phyloP scores from a whole-genome alignment of 1,140 invertebrate species.

The Homalodisca vitripennis region DNA sequence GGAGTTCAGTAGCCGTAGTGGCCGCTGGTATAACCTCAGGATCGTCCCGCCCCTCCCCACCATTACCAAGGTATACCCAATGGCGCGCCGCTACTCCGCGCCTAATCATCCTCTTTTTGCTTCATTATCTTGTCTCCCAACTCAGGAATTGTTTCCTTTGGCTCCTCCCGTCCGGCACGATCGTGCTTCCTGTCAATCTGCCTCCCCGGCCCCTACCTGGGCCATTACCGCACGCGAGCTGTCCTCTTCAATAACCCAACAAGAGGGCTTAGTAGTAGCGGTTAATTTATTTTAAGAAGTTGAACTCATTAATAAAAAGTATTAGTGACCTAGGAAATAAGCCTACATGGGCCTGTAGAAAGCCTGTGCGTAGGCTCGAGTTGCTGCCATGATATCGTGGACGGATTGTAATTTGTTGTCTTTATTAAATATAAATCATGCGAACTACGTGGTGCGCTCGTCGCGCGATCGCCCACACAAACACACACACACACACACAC shows the following conservation, averaged over 20 bases:
- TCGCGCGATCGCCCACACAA: too few species aligned
- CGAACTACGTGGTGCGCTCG: too few species aligned
- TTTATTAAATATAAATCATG: too few species aligned
- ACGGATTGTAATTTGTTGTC: too few species aligned
- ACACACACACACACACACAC: too few species aligned
- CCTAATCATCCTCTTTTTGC: conserved; percentile 21
- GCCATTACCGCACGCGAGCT: not conserved
- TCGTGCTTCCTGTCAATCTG: not conserved
- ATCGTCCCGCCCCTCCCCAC: not conserved
- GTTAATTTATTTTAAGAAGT: not conserved
- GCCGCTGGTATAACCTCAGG: too few species aligned
- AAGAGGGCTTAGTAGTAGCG: not conserved
- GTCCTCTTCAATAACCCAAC: not conserved
- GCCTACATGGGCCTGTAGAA: too few species aligned
- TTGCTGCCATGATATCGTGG: too few species aligned
- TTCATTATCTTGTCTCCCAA: conserved; percentile 21
- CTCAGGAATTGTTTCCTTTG: conserved; percentile 8
- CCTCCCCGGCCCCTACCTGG: not conserved
- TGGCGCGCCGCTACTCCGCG: not conserved
- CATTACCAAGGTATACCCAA: conserved; percentile 2
- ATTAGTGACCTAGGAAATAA: too few species aligned
- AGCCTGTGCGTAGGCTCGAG: too few species aligned
- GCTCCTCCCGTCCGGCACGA: not conserved
- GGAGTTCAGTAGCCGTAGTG: too few species aligned
- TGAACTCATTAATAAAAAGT: too few species aligned